These are phyloP conservation scores for Lutraria lutraria DNA, from an alignment of 2,888 invertebrate genomes.

Conservation along the genomic window DNA sequence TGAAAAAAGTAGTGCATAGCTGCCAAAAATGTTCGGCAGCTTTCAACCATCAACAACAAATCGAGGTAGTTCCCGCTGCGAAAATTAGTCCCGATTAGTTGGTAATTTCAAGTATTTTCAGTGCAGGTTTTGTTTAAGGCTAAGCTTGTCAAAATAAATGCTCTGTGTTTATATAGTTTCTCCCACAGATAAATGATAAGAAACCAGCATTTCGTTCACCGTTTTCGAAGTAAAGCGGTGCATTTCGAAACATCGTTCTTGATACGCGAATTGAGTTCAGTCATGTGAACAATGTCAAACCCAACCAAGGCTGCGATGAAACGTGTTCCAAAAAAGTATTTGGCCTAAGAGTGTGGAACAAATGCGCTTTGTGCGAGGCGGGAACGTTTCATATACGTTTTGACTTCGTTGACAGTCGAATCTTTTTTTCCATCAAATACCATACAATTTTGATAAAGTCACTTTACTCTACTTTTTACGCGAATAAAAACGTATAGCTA, in stretches of 20 bases:
- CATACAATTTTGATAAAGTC: too few relatives aligned
- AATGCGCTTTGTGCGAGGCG: too few relatives aligned
- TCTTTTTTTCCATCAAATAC: too few relatives aligned
- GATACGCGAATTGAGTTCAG: neutral
- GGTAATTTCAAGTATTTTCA: conserved; percentile 48
- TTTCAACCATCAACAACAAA: conserved; percentile 21
- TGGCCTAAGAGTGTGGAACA: too few relatives aligned
- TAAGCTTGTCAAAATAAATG: conserved; percentile 53
- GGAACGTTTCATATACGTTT: too few relatives aligned
- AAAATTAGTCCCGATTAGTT: conserved; percentile 67
- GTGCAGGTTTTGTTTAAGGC: conserved; percentile 48
- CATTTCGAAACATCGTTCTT: conserved; percentile 22
- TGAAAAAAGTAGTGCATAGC: conserved; percentile 39
- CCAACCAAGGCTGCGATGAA: too few relatives aligned
- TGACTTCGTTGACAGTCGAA: too few relatives aligned
- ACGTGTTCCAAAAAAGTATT: too few relatives aligned
- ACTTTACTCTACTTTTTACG: too few relatives aligned
- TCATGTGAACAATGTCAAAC: neutral
- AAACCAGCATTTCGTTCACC: neutral
- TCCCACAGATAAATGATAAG: conserved; percentile 12
- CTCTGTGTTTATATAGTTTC: conserved; percentile 32
- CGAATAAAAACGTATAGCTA: too few relatives aligned
- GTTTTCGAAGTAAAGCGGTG: neutral
- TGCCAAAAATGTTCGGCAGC: conserved; percentile 39
- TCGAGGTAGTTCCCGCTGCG: conserved; percentile 54